Evolutionary conservation across 2,888 invertebrate species (phyloP).

Genomic region (Gandaritis pyraliata): DNA sequence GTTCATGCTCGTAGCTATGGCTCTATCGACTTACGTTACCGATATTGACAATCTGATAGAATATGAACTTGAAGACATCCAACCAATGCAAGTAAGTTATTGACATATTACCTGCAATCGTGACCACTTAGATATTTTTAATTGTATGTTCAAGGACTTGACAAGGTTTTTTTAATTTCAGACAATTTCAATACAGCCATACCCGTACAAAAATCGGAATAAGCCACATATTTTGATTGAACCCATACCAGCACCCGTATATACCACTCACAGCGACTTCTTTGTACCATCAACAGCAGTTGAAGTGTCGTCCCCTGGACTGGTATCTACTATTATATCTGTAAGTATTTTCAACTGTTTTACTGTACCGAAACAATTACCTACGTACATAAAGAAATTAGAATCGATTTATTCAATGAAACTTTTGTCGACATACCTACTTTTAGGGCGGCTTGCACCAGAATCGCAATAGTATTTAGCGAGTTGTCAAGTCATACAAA

Average conservation of each 20-base stretch:
- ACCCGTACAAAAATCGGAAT: constrained; percentile 26
- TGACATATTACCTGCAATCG: neutral
- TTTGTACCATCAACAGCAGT: constrained; percentile 36
- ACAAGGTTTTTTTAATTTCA: constrained; percentile 27
- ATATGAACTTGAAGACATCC: constrained; percentile 38
- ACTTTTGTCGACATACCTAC: no score
- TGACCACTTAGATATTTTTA: no score
- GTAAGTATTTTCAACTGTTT: constrained; percentile 27
- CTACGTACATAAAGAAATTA: neutral
- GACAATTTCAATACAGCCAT: constrained; percentile 30
- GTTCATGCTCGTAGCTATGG: constrained; percentile 38
- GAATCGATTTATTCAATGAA: no score
- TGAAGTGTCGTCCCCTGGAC: constrained; percentile 25
- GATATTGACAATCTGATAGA: constrained; percentile 49
- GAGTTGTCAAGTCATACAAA: no score
- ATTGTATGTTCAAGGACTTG: no score
- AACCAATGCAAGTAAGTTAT: constrained; percentile 45
- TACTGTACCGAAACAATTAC: neutral
- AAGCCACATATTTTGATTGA: constrained; percentile 21
- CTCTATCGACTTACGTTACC: constrained; percentile 36
- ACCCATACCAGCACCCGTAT: constrained; percentile 22
- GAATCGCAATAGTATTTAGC: no score
- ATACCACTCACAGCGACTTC: constrained; percentile 16
- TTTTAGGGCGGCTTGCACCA: no score
- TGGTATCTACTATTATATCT: constrained; percentile 32